Conservation (phyloP, 2,888 invertebrate genomes). For the Sinelater perroti region DNA sequence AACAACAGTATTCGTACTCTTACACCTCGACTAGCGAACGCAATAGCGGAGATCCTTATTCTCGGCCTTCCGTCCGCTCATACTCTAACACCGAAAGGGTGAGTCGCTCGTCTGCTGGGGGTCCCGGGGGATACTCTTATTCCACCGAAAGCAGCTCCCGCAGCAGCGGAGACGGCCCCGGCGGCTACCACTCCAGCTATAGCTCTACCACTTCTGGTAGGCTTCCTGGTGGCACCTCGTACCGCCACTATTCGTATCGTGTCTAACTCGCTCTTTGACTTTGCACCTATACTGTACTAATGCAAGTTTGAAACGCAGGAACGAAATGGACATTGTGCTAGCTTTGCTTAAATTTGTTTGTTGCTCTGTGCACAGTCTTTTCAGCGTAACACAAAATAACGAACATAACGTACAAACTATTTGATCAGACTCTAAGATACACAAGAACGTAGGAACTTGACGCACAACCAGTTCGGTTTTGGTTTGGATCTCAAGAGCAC, state of each 20-base stretch:
- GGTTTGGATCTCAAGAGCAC: conserved; percentile 14
- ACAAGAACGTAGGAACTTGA: too few relatives aligned
- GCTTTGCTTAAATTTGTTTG: too few relatives aligned
- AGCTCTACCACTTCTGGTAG: conserved; percentile 80
- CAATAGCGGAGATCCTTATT: conserved; percentile 65
- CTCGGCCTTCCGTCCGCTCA: conserved; percentile 71
- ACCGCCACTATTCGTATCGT: conserved; percentile 88
- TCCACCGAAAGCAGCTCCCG: conserved; percentile 77
- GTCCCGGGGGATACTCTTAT: conserved; percentile 76
- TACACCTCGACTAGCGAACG: conserved; percentile 72
- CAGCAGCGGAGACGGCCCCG: conserved; percentile 75
- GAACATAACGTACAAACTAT: too few relatives aligned
- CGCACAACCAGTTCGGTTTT: background rate
- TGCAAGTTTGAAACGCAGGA: conserved; percentile 10
- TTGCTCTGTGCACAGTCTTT: too few relatives aligned
- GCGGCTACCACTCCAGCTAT: conserved; percentile 81
- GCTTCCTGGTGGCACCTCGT: conserved; percentile 82
- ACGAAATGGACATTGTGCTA: conserved; percentile 14
- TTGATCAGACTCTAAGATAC: too few relatives aligned
- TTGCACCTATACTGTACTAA: conserved; percentile 27
- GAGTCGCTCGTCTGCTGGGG: conserved; percentile 71
- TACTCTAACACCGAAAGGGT: conserved; percentile 77
- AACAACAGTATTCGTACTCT: conserved; percentile 87
- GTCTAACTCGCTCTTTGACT: conserved; percentile 66
- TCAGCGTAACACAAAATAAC: too few relatives aligned